These are phyloP conservation scores for Vollenhovia emeryi DNA, from an alignment of 1,140 invertebrate species.

Conservation along the genomic window DNA sequence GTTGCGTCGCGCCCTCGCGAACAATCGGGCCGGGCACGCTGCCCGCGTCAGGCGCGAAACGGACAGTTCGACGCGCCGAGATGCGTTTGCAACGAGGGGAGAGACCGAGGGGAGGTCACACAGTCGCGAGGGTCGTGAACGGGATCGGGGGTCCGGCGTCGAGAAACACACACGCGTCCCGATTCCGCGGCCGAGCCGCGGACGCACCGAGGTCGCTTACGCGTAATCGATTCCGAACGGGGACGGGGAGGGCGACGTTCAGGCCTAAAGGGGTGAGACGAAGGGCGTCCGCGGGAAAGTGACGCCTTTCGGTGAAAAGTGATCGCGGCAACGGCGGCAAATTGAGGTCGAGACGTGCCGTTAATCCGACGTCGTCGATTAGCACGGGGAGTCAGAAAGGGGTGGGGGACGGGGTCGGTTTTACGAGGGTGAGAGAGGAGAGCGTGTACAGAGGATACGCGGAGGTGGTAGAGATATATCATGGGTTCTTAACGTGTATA, in stretches of 20 bases:
- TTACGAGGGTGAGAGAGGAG: constrained; percentile 29
- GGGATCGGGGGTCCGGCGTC: neutral
- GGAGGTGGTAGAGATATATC: constrained; percentile 68
- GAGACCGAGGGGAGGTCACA: neutral
- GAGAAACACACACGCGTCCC: neutral
- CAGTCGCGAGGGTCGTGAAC: neutral
- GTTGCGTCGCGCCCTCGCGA: no score
- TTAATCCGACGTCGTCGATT: constrained; percentile 8
- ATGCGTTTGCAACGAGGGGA: neutral
- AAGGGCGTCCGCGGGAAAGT: constrained; percentile 59
- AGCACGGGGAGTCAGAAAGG: neutral
- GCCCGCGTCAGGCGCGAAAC: no score
- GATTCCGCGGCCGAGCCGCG: neutral
- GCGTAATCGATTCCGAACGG: neutral
- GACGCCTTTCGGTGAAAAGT: neutral
- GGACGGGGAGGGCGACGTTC: constrained; percentile 42
- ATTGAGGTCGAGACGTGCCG: neutral
- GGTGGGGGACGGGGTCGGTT: neutral
- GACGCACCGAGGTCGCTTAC: neutral
- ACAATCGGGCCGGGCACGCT: no score
- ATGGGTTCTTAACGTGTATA: constrained; percentile 75
- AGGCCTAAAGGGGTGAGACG: constrained; percentile 74
- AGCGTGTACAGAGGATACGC: constrained; percentile 61
- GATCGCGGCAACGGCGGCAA: neutral
- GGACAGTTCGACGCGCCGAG: neutral